Evolutionary conservation across 2,797 vertebrate species (phyloP), one percentile per base, ranked within the genome.

Genomic region (Morus bassanus): DNA sequence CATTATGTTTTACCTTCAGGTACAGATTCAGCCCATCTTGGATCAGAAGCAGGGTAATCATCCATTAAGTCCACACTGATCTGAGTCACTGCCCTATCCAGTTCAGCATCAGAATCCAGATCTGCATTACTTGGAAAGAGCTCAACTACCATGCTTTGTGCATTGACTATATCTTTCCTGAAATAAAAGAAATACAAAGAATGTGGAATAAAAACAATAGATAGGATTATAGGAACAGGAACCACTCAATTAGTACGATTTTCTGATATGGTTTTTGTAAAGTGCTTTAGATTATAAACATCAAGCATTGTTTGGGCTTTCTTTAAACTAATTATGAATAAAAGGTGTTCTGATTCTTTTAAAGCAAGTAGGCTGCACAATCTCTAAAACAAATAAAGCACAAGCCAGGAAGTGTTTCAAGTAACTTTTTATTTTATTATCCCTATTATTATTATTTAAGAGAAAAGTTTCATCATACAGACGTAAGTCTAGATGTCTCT

Each of bases 21-120:
- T 37, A 99, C 98, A 18, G 99, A 99, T 95, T 99, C 99, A 2
- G 99, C 99, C 99, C 99, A 99, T 78, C 99, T 98, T 6, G 99
- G 99, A 93, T 99, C 99, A 13, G 99, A 99, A 8, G 99, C 99
- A 14, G 99, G 99, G 88, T 99, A 99, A 88, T 99, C 99, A 30
- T 99, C 99, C 91, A 99, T 97, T 92, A 99, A 98, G 84, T 99
- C 99, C 85, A 99, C 95, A 64, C 99, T 98, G 93, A 99, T 99
- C 51, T 98, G 99, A 43, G 98, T 98, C 84, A 99, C 98, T 39
- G 98, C 96, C 41, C 56, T 89, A 67, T 99, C 99, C 79, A 99
- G 97, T 65, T 99, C 99, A n/a, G 93, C 61, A 31, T 98, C 98
- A 5, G 97, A 97, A 72, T 98, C 98, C 51, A 97, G 91, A 56